These are phyloP conservation scores for Drosophila neotestacea DNA, from an alignment of 2,888 invertebrate genomes.

Conservation along the genomic window DNA sequence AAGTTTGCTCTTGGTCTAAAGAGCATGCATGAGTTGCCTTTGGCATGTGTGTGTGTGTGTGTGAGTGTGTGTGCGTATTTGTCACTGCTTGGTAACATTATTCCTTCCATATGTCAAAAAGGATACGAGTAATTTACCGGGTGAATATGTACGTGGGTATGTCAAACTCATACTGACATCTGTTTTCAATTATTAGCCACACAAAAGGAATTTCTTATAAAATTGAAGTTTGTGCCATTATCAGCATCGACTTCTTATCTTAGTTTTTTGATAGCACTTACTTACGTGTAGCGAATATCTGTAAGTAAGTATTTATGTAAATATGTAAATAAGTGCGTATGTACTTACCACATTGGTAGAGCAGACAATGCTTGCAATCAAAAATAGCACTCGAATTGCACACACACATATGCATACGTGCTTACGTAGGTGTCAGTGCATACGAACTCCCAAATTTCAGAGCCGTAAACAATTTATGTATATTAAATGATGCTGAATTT, in stretches of 20 bases:
- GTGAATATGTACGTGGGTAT: too few species aligned
- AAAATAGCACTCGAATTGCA: constrained; percentile 54
- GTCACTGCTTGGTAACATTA: constrained; percentile 22
- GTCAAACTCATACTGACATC: too few species aligned
- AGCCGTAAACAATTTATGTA: background rate
- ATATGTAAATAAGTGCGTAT: constrained; percentile 6
- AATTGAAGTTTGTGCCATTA: constrained; percentile 24
- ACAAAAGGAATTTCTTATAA: background rate
- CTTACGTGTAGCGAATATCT: constrained; percentile 33
- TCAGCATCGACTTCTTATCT: constrained; percentile 51
- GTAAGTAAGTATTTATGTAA: background rate
- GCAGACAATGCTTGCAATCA: constrained; percentile 53
- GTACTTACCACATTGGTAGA: background rate
- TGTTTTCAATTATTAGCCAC: too few species aligned
- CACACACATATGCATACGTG: constrained; percentile 1
- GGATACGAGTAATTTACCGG: constrained; percentile 22
- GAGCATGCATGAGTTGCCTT: constrained; percentile 26
- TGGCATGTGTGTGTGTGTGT: constrained; percentile 40
- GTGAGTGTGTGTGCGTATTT: constrained; percentile 23
- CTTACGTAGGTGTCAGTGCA: background rate
- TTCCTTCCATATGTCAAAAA: constrained; percentile 22
- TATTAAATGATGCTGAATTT: background rate
- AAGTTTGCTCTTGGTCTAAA: constrained; percentile 42
- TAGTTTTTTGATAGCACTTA: constrained; percentile 29
- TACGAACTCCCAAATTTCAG: constrained; percentile 9